Conservation (phyloP, 1,140 invertebrate species). For the Druon quercuslanigerum region DNA sequence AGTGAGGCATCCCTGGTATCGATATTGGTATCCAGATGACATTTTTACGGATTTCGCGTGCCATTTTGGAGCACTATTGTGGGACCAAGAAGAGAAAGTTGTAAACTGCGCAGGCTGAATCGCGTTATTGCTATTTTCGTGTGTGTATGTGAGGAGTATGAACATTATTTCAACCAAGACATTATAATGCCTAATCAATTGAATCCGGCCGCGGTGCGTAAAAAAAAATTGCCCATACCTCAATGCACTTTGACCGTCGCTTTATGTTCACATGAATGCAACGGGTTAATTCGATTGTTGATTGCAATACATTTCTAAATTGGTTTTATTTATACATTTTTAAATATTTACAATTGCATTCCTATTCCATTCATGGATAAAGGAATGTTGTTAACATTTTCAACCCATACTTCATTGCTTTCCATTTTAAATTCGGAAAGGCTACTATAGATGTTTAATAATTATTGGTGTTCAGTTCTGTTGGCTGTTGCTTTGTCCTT, state of each 20-base stretch:
- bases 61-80: constrained; percentile 20
- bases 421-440: too few relatives aligned
- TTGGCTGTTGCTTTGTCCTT: too few relatives aligned
- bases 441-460: too few relatives aligned
- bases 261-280: background rate
- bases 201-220: background rate
- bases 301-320: background rate
- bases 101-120: constrained; percentile 16
- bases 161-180: constrained; percentile 17
- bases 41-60: constrained; percentile 10
- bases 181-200: constrained; percentile 23
- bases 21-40: constrained; percentile 23
- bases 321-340: too few relatives aligned
- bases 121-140: constrained; percentile 27
- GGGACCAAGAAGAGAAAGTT: constrained; percentile 26
- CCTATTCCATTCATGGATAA: too few relatives aligned
- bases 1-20: background rate
- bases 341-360: too few relatives aligned
- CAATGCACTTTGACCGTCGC: background rate
- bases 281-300: background rate
- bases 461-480: too few relatives aligned
- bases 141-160: constrained; percentile 1
- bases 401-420: too few relatives aligned
- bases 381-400: too few relatives aligned
- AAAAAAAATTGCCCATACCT: background rate